phyloP scores from a whole-genome alignment of 1,140 invertebrate species.

The Drosophila pachea region DNA sequence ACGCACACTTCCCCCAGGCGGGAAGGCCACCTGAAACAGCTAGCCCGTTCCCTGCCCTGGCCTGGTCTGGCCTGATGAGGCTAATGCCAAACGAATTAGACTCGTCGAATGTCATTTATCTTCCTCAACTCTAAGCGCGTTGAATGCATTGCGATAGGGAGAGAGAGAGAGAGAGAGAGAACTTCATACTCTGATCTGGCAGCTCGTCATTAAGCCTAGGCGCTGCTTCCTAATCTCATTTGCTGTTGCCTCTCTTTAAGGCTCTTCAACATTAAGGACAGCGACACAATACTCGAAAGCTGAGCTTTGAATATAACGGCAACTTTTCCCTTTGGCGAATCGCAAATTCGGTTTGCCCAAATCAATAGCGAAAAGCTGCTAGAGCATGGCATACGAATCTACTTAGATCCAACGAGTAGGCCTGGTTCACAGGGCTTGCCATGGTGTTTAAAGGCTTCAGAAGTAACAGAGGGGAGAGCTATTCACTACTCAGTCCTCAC shows the following conservation, averaged over 20 bases:
- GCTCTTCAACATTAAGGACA: too few relatives aligned
- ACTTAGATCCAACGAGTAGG: too few relatives aligned
- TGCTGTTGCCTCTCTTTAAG: neutral
- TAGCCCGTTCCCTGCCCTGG: conserved; percentile 2
- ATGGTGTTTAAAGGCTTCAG: too few relatives aligned
- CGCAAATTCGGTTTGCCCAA: too few relatives aligned
- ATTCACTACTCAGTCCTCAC: too few relatives aligned
- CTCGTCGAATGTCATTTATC: conserved; percentile 65
- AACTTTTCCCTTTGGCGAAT: too few relatives aligned
- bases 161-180: neutral
- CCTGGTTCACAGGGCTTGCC: too few relatives aligned
- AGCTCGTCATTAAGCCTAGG: neutral
- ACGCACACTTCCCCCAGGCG: conserved; percentile 25
- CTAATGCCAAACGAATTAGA: conserved; percentile 67
- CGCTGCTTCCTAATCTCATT: neutral
- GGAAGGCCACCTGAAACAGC: conserved; percentile 19
- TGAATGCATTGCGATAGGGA: conserved; percentile 22
- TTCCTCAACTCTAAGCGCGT: conserved; percentile 53
- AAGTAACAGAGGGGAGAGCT: too few relatives aligned
- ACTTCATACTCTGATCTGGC: neutral
- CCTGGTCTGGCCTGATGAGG: conserved; percentile 21
- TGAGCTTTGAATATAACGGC: too few relatives aligned
- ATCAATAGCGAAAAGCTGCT: too few relatives aligned
- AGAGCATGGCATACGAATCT: too few relatives aligned
- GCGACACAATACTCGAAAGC: too few relatives aligned